A percentile compares a stretch with the other conserved stretches of the same genome.
Evolutionary conservation across 2,113 vertebrate genomes (phyloP).

Genomic region (Embiotoca jacksoni): DNA sequence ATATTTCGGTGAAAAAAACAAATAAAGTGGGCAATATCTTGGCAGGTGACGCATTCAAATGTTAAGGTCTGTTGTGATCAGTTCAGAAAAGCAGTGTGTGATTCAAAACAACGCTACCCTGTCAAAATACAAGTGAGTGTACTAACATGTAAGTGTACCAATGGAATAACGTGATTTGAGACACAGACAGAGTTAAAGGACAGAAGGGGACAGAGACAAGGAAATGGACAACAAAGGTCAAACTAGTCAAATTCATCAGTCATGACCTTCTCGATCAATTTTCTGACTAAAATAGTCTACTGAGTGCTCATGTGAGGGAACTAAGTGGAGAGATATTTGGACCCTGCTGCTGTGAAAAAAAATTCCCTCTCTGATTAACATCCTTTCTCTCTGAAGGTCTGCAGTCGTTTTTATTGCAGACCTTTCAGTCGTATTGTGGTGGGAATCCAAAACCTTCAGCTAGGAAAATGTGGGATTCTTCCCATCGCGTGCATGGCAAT

Average conservation of each 20-base stretch:
- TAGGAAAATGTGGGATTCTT: slow-evolving; percentile 46
- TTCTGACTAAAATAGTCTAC: neutral
- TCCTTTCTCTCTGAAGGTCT: slow-evolving; percentile 2
- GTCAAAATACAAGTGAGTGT: too few relatives aligned
- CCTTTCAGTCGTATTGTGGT: slow-evolving; percentile 41
- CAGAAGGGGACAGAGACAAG: too few relatives aligned
- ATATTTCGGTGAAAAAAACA: too few relatives aligned
- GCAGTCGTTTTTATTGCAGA: slow-evolving; percentile 32
- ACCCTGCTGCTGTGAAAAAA: slow-evolving; percentile 6
- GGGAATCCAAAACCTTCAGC: slow-evolving; percentile 22
- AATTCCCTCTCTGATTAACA: neutral
- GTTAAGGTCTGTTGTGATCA: too few relatives aligned
- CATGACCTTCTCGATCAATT: neutral
- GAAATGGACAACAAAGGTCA: too few relatives aligned
- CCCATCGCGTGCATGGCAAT: slow-evolving; percentile 28
- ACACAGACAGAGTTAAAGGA: too few relatives aligned
- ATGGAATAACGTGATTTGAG: too few relatives aligned
- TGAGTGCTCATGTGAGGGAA: neutral
- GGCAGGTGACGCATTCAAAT: too few relatives aligned
- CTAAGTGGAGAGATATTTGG: neutral
- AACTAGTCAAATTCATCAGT: neutral
- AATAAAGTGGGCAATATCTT: too few relatives aligned
- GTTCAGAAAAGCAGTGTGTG: too few relatives aligned
- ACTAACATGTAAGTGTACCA: too few relatives aligned
- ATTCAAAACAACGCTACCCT: too few relatives aligned